Evolutionary conservation across 2,113 vertebrate species (phyloP).

Genomic region (Myiopsitta monachus): DNA sequence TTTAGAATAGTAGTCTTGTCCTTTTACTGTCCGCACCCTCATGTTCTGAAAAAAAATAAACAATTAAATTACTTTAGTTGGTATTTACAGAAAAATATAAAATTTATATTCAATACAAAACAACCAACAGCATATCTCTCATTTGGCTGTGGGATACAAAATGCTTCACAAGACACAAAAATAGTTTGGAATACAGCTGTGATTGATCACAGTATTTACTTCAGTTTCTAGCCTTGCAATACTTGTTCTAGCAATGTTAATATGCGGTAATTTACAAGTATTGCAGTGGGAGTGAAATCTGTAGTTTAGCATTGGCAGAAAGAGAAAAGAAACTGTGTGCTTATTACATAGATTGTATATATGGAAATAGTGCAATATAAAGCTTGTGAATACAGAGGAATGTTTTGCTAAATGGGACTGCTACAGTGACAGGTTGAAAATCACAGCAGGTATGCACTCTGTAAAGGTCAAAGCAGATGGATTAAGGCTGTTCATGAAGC

Average conservation of each 20-base stretch:
- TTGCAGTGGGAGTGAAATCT: not conserved
- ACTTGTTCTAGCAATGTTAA: not conserved
- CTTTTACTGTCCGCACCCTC: constrained; percentile 90
- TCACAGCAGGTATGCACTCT: not conserved
- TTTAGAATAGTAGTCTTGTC: constrained; percentile 90
- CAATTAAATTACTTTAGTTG: not conserved
- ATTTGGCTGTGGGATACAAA: not conserved
- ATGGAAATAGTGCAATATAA: not conserved
- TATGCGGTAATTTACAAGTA: not conserved
- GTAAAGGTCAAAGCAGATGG: not conserved
- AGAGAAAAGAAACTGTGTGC: not conserved
- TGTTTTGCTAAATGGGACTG: not conserved
- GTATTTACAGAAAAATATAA: not conserved
- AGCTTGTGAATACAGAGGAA: not conserved
- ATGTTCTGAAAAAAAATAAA: constrained; percentile 83
- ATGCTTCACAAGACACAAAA: not conserved
- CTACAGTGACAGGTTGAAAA: not conserved
- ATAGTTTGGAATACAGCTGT: not conserved
- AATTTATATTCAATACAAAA: not conserved
- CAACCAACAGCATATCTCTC: not conserved
- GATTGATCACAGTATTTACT: not conserved
- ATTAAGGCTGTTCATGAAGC: not conserved
- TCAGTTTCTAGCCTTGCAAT: not conserved
- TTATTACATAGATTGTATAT: not conserved
- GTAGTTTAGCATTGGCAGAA: not conserved